phyloP scores from a whole-genome alignment of 2,888 invertebrate genomes.

The Acleris holmiana region DNA sequence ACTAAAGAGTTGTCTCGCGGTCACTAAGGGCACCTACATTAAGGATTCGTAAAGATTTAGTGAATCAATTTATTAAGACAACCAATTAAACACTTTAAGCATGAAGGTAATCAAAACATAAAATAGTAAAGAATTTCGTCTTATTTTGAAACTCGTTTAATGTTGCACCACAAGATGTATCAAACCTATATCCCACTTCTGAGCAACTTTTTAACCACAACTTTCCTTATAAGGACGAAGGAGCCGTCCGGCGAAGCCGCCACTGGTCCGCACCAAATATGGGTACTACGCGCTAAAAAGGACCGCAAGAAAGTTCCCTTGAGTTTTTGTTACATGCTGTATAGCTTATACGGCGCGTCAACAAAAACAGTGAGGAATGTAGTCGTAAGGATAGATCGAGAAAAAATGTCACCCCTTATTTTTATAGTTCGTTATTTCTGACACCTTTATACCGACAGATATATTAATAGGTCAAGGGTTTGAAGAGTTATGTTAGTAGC shows the following conservation, averaged over 20 bases:
- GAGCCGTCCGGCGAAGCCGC: background rate
- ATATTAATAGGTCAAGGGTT: too few species aligned
- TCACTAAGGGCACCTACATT: too few species aligned
- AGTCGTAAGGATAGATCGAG: background rate
- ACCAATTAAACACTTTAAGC: too few species aligned
- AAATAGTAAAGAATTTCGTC: background rate
- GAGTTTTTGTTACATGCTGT: constrained; percentile 11
- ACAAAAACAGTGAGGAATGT: constrained; percentile 1
- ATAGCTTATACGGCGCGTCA: background rate
- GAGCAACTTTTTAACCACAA: constrained; percentile 1
- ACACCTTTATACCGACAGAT: too few species aligned
- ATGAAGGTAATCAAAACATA: too few species aligned
- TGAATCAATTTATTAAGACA: too few species aligned
- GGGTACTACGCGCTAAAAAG: constrained; percentile 8
- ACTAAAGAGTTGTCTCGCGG: too few species aligned
- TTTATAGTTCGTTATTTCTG: too few species aligned
- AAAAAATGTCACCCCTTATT: background rate
- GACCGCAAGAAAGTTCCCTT: constrained; percentile 13
- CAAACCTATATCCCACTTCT: background rate
- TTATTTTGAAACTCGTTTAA: background rate
- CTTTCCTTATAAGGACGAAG: constrained; percentile 29
- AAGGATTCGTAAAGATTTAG: too few species aligned
- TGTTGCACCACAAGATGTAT: background rate
- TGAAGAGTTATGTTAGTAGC: too few species aligned
- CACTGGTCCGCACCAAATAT: constrained; percentile 8